phyloP scores from a whole-genome alignment of 2,888 invertebrate genomes.

The Andrena hattorfiana region DNA sequence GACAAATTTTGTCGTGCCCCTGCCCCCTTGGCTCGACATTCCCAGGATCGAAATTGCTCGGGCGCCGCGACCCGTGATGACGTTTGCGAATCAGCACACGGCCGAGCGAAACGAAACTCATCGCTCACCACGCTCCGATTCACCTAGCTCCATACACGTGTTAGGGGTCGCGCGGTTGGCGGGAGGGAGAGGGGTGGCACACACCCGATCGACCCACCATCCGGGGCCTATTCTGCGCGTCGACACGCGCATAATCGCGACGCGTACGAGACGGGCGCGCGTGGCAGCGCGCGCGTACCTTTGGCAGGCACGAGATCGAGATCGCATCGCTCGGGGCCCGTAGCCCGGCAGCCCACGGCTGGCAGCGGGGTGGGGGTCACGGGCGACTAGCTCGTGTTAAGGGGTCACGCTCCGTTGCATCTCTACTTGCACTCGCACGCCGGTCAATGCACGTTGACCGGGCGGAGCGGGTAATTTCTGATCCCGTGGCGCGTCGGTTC shows the following conservation, averaged over 20 bases:
- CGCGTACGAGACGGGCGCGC: neutral
- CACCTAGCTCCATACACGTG: slow-evolving; percentile 48
- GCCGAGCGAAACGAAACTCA: slow-evolving; percentile 67
- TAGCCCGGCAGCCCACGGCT: slow-evolving; percentile 21
- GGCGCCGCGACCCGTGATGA: slow-evolving; percentile 57
- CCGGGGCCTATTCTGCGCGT: slow-evolving; percentile 15
- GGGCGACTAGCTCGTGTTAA: slow-evolving; percentile 80
- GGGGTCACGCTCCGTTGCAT: slow-evolving; percentile 81
- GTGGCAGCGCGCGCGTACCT: neutral
- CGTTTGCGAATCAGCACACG: slow-evolving; percentile 68
- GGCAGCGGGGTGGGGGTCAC: slow-evolving; percentile 76
- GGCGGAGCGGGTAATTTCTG: slow-evolving; percentile 79
- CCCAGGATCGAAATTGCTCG: slow-evolving; percentile 61
- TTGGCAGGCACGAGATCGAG: slow-evolving; percentile 27
- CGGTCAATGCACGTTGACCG: slow-evolving; percentile 74
- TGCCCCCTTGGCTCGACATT: slow-evolving; percentile 27
- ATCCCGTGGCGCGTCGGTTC: slow-evolving; percentile 75
- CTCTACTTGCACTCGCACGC: slow-evolving; percentile 70
- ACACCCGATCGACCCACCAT: neutral
- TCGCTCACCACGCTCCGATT: slow-evolving; percentile 63
- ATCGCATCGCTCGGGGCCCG: slow-evolving; percentile 45
- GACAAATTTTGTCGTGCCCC: slow-evolving; percentile 25
- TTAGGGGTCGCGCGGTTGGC: neutral
- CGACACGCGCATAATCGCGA: slow-evolving; percentile 16
- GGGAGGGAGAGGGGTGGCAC: neutral